Evolutionary conservation across 2,888 invertebrate species (phyloP).

Genomic region (Apamea sordens): DNA sequence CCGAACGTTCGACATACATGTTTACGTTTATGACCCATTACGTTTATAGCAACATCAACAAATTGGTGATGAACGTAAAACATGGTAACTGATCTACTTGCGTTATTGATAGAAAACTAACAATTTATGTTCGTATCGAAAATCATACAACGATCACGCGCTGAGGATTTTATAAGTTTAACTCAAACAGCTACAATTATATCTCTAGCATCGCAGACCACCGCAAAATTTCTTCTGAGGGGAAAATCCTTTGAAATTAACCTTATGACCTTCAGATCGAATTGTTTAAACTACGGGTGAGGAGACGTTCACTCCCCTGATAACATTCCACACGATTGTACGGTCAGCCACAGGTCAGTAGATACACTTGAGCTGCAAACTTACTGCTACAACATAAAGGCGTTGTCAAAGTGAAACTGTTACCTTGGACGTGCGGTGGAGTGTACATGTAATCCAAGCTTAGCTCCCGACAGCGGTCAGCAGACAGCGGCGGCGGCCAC

Average conservation of each 20-base stretch:
- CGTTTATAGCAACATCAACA: slow-evolving; percentile 41
- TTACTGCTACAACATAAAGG: too few species aligned
- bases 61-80: slow-evolving; percentile 43
- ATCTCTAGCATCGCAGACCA: background rate
- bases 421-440: background rate
- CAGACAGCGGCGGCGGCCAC: slow-evolving; percentile 2
- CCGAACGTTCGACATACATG: slow-evolving; percentile 9
- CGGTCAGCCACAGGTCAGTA: background rate
- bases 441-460: slow-evolving; percentile 14
- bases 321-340: background rate
- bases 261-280: background rate
- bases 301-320: background rate
- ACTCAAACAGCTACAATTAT: background rate
- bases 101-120: slow-evolving; percentile 26
- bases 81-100: slow-evolving; percentile 12
- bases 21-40: slow-evolving; percentile 38
- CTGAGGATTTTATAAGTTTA: background rate
- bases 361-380: too few species aligned
- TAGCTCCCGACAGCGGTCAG: slow-evolving; percentile 30
- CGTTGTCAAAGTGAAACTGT: background rate
- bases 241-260: too few species aligned
- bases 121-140: background rate
- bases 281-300: background rate
- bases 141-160: background rate
- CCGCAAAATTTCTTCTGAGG: too few species aligned